Base-by-base conservation (phyloP, 1,140 invertebrate genomes). In the Capitella teleta region DNA sequence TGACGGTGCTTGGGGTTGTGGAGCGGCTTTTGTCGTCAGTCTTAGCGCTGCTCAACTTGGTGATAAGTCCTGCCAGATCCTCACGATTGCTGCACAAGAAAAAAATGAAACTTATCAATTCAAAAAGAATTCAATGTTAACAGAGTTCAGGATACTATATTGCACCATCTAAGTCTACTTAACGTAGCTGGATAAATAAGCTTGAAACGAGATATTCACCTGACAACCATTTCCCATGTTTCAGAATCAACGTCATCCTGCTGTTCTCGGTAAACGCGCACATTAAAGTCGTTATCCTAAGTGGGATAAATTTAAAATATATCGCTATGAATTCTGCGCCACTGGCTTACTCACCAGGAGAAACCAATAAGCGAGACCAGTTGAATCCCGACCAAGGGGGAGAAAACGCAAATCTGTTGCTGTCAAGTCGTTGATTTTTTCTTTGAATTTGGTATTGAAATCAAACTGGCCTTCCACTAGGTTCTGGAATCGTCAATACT, bases 401-500 rank as follows among this genome's bases (percentile, higher is more conserved):
- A 86, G 78, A 41, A 86, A 75, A 37, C 93, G 78, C 41, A 98
- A 76, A 26, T 88, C 83, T 44, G 79, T 77, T 28, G 87, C 82
- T 55, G 81, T 77, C 40, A 84, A 68, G 59, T 85, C 83, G 68
- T 94, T 92, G 4, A 96, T 80, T 68, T 90, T 85, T 57, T 80
- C 81, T 70, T 96, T 94, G 69, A 98, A 96, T 66, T 90, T 95
- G 36, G 78, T 75, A 78, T 97, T 93, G 55, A 80, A 79, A 64
- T 96, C 91, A 76, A 98, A 98, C 70, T 97, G 93, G 57, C 83
- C 80, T 74, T 97, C 93, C 53, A 95, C 73, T 38, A 97, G 73
- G 64, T 84, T 80, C 87, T 94, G 64, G 16, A 74, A 75, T 51
- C 26, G 75, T 6, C 28, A 68, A 61, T 37, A 54, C 23, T 41